Conservation (phyloP, 2,797 vertebrate species). For the Hypotaenidia okinawae region DNA sequence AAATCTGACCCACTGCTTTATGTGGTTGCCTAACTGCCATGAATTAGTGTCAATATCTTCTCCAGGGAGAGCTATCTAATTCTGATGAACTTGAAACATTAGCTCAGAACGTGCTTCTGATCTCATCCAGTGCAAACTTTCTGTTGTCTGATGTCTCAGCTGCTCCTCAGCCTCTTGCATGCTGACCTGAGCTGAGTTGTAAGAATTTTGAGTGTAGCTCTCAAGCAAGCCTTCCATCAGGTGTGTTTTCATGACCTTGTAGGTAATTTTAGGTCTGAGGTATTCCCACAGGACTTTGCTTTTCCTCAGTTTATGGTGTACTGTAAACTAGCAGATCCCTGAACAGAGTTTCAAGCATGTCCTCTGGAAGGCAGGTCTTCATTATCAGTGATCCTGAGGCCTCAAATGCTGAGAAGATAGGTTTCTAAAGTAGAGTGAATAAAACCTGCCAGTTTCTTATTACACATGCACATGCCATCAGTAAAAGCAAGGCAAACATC, state of each 20-base stretch:
- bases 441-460: conserved; percentile 5
- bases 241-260: background rate
- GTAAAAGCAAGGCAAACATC: conserved; percentile 30
- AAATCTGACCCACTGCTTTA: background rate
- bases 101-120: background rate
- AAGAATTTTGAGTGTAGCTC: background rate
- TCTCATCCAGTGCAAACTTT: background rate
- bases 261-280: background rate
- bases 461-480: conserved; percentile 12
- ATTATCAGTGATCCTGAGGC: background rate
- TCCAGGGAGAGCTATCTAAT: background rate
- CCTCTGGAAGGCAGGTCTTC: background rate
- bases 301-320: background rate
- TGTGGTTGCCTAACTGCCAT: background rate
- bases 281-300: background rate
- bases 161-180: background rate
- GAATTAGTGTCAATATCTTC: background rate
- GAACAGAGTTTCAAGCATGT: background rate
- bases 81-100: conserved; percentile 11
- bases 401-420: background rate
- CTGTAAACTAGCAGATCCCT: background rate
- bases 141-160: background rate
- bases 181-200: background rate
- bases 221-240: background rate
- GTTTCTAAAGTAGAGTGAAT: conserved; percentile 19